Evolutionary conservation across 2,888 invertebrate genomes (phyloP).

Genomic region (Stegana nigrithorax): DNA sequence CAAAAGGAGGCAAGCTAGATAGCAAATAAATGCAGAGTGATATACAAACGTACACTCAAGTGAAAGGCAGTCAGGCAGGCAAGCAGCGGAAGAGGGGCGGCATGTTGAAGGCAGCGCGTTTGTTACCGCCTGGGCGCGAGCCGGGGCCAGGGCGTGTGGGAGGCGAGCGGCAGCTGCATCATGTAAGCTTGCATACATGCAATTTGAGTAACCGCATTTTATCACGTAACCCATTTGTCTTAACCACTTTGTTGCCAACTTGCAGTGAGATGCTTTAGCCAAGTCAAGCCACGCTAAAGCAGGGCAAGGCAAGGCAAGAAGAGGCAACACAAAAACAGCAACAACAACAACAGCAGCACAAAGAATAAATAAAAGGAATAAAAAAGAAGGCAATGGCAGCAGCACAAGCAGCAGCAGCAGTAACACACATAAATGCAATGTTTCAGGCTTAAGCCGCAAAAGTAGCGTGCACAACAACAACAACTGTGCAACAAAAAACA

Average conservation of each 20-base stretch:
- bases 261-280: conserved; percentile 54
- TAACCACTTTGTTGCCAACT: conserved; percentile 63
- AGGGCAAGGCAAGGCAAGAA: conserved; percentile 35
- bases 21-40: conserved; percentile 51
- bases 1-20: conserved; percentile 41
- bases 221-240: conserved; percentile 66
- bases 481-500: conserved; percentile 16
- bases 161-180: conserved; percentile 1
- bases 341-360: conserved; percentile 25
- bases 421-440: conserved; percentile 39
- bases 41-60: conserved; percentile 20
- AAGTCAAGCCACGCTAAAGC: conserved; percentile 28
- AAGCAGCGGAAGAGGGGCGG: too few species aligned
- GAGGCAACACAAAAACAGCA: conserved; percentile 11
- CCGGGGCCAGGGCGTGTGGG: too few species aligned
- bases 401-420: conserved; percentile 15
- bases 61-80: too few species aligned
- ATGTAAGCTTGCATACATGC: conserved; percentile 56
- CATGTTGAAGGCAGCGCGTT: too few species aligned
- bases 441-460: conserved; percentile 53
- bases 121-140: too few species aligned
- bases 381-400: conserved; percentile 17
- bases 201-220: conserved; percentile 65
- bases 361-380: background rate
- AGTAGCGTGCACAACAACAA: conserved; percentile 23